Percentiles rank a stretch among this genome's conserved stretches.
These are phyloP conservation scores for Clamator glandarius DNA, from an alignment of 2,797 vertebrate genomes.

Conservation along the genomic window DNA sequence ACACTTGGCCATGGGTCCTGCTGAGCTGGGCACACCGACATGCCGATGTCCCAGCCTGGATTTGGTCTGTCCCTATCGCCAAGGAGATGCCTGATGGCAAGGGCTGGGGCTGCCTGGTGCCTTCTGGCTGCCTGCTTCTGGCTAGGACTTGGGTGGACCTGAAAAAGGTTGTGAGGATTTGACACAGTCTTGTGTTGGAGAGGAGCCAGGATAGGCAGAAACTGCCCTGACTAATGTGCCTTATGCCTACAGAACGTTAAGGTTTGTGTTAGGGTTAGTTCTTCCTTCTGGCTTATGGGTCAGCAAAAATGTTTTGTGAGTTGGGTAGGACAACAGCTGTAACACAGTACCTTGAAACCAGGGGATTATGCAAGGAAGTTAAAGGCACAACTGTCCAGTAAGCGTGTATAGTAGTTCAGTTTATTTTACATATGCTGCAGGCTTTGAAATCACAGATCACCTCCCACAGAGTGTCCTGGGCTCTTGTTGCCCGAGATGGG, in stretches of 20 bases:
- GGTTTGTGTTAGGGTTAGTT: background rate
- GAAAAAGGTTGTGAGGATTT: background rate
- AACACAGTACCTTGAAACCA: background rate
- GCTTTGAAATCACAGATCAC: background rate
- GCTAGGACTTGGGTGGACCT: background rate
- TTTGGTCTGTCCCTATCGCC: rapidly evolving
- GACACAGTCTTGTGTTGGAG: rapidly evolving
- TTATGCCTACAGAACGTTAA: background rate
- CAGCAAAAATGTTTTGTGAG: background rate
- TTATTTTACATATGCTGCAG: background rate
- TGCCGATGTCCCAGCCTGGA: rapidly evolving
- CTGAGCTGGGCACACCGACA: no score
- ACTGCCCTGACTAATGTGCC: background rate
- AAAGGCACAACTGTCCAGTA: background rate
- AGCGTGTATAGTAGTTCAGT: background rate
- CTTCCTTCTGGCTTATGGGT: background rate
- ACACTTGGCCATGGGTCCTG: rapidly evolving
- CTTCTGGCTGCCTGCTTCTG: background rate
- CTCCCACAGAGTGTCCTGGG: background rate
- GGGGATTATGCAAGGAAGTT: background rate
- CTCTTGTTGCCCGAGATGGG: background rate
- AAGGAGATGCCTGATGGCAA: rapidly evolving
- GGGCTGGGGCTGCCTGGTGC: rapidly evolving
- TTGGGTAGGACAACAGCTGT: background rate
- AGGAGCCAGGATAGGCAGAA: background rate